A percentile compares a stretch with the other conserved stretches of the same genome.
These are phyloP conservation scores for Diglossa cyanea DNA, from an alignment of 2,797 vertebrate species.

Conservation along the genomic window DNA sequence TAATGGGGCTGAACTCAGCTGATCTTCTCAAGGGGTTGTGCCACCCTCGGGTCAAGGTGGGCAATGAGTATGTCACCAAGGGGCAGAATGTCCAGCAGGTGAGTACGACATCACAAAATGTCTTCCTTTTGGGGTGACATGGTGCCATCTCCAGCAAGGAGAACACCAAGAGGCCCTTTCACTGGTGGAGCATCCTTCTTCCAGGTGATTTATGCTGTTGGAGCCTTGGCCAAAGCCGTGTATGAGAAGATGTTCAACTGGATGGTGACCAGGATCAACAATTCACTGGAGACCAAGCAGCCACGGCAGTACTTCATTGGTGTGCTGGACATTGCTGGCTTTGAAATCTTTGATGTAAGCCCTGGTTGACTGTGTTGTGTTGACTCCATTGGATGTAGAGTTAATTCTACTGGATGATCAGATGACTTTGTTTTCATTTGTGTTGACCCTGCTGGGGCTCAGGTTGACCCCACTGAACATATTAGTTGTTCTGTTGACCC, in stretches of 20 bases:
- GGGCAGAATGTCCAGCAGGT: slow-evolving; percentile 87
- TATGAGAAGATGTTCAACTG: slow-evolving; percentile 88
- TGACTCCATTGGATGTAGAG: rapidly evolving
- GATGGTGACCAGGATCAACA: slow-evolving; percentile 84
- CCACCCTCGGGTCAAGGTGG: slow-evolving; percentile 90
- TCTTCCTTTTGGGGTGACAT: background rate
- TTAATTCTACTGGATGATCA: background rate
- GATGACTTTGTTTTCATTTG: no score
- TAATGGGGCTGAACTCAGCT: slow-evolving; percentile 87
- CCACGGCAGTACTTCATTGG: slow-evolving; percentile 68
- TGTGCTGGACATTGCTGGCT: slow-evolving; percentile 30
- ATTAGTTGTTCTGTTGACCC: background rate
- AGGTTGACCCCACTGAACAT: background rate
- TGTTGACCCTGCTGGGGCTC: background rate
- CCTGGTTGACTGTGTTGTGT: background rate
- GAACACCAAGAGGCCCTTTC: background rate
- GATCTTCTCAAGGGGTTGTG: slow-evolving; percentile 87
- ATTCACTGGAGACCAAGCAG: slow-evolving; percentile 81
- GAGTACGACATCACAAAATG: background rate
- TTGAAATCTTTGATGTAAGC: slow-evolving; percentile 37
- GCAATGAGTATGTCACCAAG: slow-evolving; percentile 90
- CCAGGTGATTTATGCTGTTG: slow-evolving; percentile 55
- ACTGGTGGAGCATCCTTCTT: background rate
- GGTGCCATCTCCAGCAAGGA: background rate
- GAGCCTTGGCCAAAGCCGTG: slow-evolving; percentile 85